Percentiles rank a stretch among this genome's conserved stretches.
These are phyloP conservation scores for Triplophysa bombifrons DNA, from an alignment of 2,797 vertebrate species.

Conservation along the genomic window DNA sequence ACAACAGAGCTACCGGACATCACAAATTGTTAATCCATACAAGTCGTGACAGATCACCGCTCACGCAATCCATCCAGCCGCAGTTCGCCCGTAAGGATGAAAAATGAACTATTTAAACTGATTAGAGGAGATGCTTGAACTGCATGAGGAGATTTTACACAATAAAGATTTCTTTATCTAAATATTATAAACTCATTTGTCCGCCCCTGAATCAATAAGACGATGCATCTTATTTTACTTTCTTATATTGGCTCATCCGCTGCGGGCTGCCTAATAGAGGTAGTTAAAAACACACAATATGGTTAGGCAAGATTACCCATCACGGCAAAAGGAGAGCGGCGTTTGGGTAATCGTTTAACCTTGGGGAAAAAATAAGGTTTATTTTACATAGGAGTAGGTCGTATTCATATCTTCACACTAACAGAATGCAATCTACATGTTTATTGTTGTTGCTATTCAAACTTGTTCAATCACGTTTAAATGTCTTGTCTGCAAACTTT, in stretches of 20 bases:
- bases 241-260: conserved; percentile 54
- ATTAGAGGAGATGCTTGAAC: conserved; percentile 78
- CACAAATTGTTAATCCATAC: conserved; percentile 85
- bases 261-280: conserved; percentile 56
- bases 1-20: conserved; percentile 80
- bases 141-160: conserved; percentile 79
- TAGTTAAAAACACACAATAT: conserved; percentile 64
- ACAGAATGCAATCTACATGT: conserved; percentile 54
- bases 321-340: conserved; percentile 51
- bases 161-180: conserved; percentile 90
- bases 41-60: conserved; percentile 80
- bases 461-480: conserved; percentile 33
- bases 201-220: conserved; percentile 83
- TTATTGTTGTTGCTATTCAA: conserved; percentile 39
- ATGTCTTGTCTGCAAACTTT: conserved; percentile 35
- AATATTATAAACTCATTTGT: conserved; percentile 91
- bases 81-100: conserved; percentile 82
- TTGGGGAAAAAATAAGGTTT: conserved; percentile 50
- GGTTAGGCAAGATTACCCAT: conserved; percentile 63
- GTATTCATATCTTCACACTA: conserved; percentile 49
- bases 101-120: conserved; percentile 87
- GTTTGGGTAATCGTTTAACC: conserved; percentile 62
- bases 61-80: conserved; percentile 81
- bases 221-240: conserved; percentile 75
- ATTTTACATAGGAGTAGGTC: conserved; percentile 52